Evolutionary conservation across 1,140 invertebrate species (phyloP), one percentile per base, ranked within the genome.

Genomic region (Dreissena rostriformis): DNA sequence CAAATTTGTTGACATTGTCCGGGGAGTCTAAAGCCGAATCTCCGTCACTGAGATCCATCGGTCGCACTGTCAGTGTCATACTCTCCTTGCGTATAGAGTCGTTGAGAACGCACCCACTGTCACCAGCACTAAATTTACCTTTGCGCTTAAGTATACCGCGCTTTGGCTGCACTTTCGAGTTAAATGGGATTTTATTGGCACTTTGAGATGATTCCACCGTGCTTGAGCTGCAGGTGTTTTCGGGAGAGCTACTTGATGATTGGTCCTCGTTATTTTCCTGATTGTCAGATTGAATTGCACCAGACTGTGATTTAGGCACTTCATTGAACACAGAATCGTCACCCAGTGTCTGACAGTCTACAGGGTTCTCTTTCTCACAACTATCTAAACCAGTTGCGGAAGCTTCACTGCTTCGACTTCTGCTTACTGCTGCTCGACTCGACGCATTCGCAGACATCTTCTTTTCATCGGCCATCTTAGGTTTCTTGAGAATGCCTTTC

Each of bases 91-190:
- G 63, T 28, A 74, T 80, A 17, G 83, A 77, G 24, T 91, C 91
- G 51, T 90, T 76, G 67, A 90, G 67, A 26, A 86, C 86, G 82
- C 91, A 91, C 4, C 90, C 90, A 82, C 88, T 91, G 63, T 92
- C 91, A n/a, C 89, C 88, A 49, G 90, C 87, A 74, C 88, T 90
- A 70, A 90, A 91, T 82, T 90, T 91, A 24, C 90, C 90, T 68
- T 87, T 90, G 26, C 90, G 86, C 75, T 93, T 93, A 24, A 93
- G 79, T 72, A 93, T 93, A 19, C 91, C 84, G 28, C 90, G 83
- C 24, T 85, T 87, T 68, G 92, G 92, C 78, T 89, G 91, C 72
- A 83, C 88, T 24, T 87, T 86, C 22, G 89, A 91, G 76, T 92
- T 91, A 82, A 92, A 91, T 0, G 88, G 86, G 57, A 82, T 77